phyloP scores from a whole-genome alignment of 2,797 vertebrate genomes.

The Leuciscus waleckii region DNA sequence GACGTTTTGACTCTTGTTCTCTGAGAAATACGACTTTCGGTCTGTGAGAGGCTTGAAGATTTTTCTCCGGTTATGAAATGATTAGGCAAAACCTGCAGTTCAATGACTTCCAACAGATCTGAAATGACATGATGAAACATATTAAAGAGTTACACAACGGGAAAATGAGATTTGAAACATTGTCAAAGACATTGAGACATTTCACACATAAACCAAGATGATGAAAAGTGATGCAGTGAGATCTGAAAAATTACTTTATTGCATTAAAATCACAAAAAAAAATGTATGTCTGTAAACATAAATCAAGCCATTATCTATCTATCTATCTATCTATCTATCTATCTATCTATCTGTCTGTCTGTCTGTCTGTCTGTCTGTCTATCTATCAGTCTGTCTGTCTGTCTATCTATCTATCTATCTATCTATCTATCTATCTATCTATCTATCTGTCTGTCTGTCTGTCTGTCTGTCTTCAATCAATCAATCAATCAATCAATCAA shows the following conservation, averaged over 20 bases:
- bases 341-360: too few species aligned
- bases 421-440: too few species aligned
- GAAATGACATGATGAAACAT: neutral
- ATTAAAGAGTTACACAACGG: neutral
- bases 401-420: too few species aligned
- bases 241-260: too few species aligned
- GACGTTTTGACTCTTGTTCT: neutral
- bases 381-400: too few species aligned
- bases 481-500: too few species aligned
- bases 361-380: too few species aligned
- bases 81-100: neutral
- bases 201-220: neutral
- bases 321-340: neutral
- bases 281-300: neutral
- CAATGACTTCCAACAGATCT: neutral
- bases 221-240: neutral
- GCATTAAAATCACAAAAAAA: too few species aligned
- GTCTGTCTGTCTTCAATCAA: too few species aligned
- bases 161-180: neutral
- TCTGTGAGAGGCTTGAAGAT: neutral
- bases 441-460: too few species aligned
- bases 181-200: too few species aligned
- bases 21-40: too few species aligned
- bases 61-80: neutral
- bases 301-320: neutral